Evolutionary conservation across 2,888 invertebrate species (phyloP).

Genomic region (Andrena praecox): DNA sequence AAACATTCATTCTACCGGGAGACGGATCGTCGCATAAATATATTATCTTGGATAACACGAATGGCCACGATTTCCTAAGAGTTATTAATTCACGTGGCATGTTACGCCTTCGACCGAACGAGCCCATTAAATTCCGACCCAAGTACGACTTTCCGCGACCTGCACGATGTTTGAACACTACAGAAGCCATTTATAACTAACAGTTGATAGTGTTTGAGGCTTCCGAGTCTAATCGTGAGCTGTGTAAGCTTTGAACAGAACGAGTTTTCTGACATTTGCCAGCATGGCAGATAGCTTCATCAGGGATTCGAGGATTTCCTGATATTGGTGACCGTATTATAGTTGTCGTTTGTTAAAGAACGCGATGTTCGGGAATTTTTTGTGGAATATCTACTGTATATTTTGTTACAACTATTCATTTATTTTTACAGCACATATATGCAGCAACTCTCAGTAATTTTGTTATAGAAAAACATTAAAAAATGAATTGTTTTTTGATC

Average conservation of each 20-base stretch:
- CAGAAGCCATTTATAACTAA: not conserved
- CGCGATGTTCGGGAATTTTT: too few relatives aligned
- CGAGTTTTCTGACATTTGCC: not conserved
- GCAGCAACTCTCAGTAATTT: too few relatives aligned
- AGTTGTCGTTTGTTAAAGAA: not conserved
- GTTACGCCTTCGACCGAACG: not conserved
- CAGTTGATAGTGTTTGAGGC: not conserved
- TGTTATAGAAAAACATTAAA: too few relatives aligned
- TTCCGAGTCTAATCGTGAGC: not conserved
- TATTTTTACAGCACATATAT: too few relatives aligned
- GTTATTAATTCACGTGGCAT: not conserved
- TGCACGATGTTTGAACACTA: not conserved
- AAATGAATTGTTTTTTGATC: too few relatives aligned
- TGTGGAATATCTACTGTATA: too few relatives aligned
- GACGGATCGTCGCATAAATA: conserved; percentile 5
- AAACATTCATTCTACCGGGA: conserved; percentile 60
- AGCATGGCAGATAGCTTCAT: not conserved
- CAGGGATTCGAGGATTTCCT: not conserved
- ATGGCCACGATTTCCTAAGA: conserved; percentile 12
- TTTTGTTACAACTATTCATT: too few relatives aligned
- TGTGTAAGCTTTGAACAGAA: too few relatives aligned
- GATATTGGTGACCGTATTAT: not conserved
- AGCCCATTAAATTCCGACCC: too few relatives aligned
- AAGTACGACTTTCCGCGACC: not conserved
- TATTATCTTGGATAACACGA: conserved; percentile 30